phyloP scores from a whole-genome alignment of 92 coral and sea anemone species.

The Montipora capitata region DNA sequence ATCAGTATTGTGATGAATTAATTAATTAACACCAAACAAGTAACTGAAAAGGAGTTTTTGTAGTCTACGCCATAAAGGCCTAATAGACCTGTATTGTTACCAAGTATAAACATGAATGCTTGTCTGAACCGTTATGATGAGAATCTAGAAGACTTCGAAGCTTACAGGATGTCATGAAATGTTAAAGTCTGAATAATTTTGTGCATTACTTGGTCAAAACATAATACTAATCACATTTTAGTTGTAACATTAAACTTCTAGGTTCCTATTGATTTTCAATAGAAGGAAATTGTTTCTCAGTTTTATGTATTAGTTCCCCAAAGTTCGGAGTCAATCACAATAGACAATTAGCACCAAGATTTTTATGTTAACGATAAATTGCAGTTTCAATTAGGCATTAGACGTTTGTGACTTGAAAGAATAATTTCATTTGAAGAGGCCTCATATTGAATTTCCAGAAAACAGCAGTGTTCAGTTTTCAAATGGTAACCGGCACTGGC shows the following conservation, averaged over 20 bases:
- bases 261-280: not conserved
- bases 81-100: constrained; percentile 9
- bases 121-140: constrained; percentile 13
- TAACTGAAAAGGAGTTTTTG: not conserved
- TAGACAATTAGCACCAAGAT: constrained; percentile 24
- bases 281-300: constrained; percentile 24
- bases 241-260: not conserved
- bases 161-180: constrained; percentile 19
- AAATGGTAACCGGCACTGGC: constrained; percentile 13
- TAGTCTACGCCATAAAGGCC: constrained; percentile 10
- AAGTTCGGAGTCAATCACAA: constrained; percentile 21
- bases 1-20: constrained; percentile 22
- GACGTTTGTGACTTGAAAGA: too few species aligned
- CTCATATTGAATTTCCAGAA: not conserved
- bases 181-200: constrained; percentile 16
- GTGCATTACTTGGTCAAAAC: not conserved
- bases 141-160: constrained; percentile 9
- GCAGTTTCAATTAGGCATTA: too few species aligned
- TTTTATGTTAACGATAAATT: not conserved
- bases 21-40: constrained; percentile 9
- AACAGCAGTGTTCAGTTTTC: not conserved
- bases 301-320: constrained; percentile 6
- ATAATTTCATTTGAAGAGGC: not conserved
- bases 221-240: not conserved
- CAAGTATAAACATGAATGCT: constrained; percentile 29